Base-by-base conservation (phyloP, 2,888 invertebrate genomes). In the Lottia gigantea region DNA sequence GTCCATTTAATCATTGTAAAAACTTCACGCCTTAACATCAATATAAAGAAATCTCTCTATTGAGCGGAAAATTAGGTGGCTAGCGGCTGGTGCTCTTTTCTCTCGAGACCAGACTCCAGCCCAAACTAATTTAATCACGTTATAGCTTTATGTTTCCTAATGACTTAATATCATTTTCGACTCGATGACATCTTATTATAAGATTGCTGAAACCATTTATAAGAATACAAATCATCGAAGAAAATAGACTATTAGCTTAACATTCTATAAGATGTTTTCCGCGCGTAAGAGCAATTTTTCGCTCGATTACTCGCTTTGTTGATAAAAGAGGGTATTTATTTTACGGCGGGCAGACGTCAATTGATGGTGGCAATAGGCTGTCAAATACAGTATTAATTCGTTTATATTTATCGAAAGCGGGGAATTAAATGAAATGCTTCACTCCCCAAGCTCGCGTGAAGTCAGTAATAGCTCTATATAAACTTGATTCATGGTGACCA, bases 1-100 rank as follows among this genome's bases (percentile, higher is more conserved):
- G 69, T 69, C 71, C 71, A 72, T 71, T 72, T 74, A 76, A 74
- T 76, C 76, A 76, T 72, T 76, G 72, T 72, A 72, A 74, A 72
- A 74, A 74, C 74, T 72, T 71, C 70, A 66, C 67, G 70, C 69
- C 67, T 72, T 72, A 72, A 74, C 76, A 76, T 74, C 74, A 76
- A 76, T 76, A 72, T 71, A 72, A 69, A 71, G 74, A 72, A 74
- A 72, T 72, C 71, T 66, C 72, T 72, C 74, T 74, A 74, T 73
- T 69, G 72, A 71, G 64, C 69, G 74, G 74, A 76, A 76, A 76
- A 76, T 76, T 76, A 74, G 74, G 66, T 72, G 64, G 64, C 66
- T 65, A 46, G 65, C 49, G 62, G 63, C 63, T 25, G 62, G 55
- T 40, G 61, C 19, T 16, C 25, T 19, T 16, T 55, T 31, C 67